Evolutionary conservation across 2,113 vertebrate species (phyloP).

Genomic region (Columbina picui): DNA sequence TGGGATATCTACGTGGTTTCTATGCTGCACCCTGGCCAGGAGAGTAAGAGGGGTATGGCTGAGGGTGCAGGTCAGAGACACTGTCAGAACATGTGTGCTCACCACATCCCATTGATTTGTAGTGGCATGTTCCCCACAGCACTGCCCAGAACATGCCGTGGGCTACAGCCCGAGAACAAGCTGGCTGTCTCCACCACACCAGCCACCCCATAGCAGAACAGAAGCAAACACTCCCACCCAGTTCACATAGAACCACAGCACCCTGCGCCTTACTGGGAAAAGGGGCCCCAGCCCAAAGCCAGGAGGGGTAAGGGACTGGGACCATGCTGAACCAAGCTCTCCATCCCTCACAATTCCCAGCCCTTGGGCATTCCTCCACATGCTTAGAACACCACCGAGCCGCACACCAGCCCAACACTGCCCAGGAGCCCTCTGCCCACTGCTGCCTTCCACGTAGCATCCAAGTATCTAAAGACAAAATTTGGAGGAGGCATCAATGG

Average conservation of each 20-base stretch:
- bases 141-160: accelerated
- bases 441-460: neutral
- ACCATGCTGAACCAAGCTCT: neutral
- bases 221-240: neutral
- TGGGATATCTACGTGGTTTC: neutral
- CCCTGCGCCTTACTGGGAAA: neutral
- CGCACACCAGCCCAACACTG: neutral
- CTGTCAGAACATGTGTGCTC: neutral
- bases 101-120: neutral
- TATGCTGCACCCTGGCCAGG: neutral
- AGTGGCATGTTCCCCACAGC: neutral
- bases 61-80: neutral
- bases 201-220: neutral
- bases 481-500: neutral
- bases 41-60: neutral
- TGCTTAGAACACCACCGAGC: accelerated
- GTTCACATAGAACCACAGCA: neutral
- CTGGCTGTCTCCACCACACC: neutral
- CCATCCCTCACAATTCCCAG: accelerated
- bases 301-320: neutral
- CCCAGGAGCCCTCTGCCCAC: neutral
- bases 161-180: neutral
- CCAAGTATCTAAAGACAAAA: neutral
- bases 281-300: neutral
- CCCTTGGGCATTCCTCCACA: neutral